Base-by-base conservation (phyloP, 2,797 vertebrate genomes). In the Notamacropus eugenii region DNA sequence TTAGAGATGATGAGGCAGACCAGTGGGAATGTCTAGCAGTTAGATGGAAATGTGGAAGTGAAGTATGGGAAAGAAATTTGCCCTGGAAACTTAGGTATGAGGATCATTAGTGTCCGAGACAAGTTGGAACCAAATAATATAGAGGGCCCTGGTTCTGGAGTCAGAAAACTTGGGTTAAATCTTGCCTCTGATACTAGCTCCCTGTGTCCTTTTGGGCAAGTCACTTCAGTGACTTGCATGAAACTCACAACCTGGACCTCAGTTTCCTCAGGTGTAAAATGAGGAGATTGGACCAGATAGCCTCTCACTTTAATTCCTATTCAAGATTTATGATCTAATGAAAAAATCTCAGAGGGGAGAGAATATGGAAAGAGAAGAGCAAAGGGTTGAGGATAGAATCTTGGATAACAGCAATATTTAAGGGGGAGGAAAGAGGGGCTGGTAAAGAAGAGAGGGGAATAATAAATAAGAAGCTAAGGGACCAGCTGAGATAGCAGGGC, bases 371-470 rank as follows among this genome's bases (percentile, higher is more conserved):
- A 87, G 54, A n/a, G 34, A 67, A n/a, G 29, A 82, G 62, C 27
- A 0, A 29, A 94, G 31, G 31, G 34, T 1, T 67, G 56, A 59
- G 40, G 22, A 92, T 56, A 52, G 57, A 56, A 34, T 91, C 27
- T 40, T 95, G 55, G 94, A 8, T 9, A 96, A 94, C 11, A 96
- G 90, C 91, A 22, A 93, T 4, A 40, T 0, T 92, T 34, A 90
- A 55, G 29, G 10, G 67, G 91, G n/a, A 27, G 67, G 22, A n/a
- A 93, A 24, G 92, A 52, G 0, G 0, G 27, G 55, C 24, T 93
- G 2, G 2, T 67, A 14, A 12, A n/a, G 10, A 46, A 8, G 0
- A 8, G 13, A 82, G 0, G 0, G 0, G 5, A 62, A 62, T 11
- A 67, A 46, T 55, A 55, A 11, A 29, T n/a, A 31, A 90, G 59